Percentiles rank a stretch among this genome's conserved stretches.
Conservation (phyloP, 2,797 vertebrate genomes). For the Holocentrus rufus region DNA sequence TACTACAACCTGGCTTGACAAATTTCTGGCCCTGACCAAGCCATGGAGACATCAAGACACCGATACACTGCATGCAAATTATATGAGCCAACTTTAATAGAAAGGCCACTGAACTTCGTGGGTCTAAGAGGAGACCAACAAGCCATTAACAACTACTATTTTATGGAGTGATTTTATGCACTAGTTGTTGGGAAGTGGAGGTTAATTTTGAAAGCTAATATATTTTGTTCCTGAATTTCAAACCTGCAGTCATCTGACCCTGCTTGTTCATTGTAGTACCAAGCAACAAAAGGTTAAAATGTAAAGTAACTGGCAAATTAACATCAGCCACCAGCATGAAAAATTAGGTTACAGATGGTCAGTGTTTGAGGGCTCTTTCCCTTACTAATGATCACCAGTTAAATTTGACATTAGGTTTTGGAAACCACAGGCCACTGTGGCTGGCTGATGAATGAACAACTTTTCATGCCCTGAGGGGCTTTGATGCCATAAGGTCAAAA, state of each 20-base stretch:
- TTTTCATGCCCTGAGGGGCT: neutral
- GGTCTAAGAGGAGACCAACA: neutral
- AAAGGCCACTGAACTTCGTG: neutral
- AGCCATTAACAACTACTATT: neutral
- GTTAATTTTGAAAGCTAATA: neutral
- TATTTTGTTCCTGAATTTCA: no score
- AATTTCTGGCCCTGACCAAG: constrained; percentile 20
- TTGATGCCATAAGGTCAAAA: neutral
- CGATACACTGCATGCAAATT: neutral
- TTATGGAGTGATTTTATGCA: neutral
- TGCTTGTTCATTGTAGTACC: no score
- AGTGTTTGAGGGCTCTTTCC: no score
- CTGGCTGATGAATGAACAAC: no score
- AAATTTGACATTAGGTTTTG: no score
- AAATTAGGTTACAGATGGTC: neutral
- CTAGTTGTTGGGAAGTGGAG: neutral
- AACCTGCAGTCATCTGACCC: no score
- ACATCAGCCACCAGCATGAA: neutral
- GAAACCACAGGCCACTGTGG: no score
- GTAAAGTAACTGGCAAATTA: neutral
- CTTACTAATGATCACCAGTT: no score
- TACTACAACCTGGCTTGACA: constrained; percentile 21
- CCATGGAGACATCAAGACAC: neutral
- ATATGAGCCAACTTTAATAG: neutral
- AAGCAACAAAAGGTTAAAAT: neutral